phyloP scores from a whole-genome alignment of 2,888 invertebrate species.

The Tenthredo distinguenda region DNA sequence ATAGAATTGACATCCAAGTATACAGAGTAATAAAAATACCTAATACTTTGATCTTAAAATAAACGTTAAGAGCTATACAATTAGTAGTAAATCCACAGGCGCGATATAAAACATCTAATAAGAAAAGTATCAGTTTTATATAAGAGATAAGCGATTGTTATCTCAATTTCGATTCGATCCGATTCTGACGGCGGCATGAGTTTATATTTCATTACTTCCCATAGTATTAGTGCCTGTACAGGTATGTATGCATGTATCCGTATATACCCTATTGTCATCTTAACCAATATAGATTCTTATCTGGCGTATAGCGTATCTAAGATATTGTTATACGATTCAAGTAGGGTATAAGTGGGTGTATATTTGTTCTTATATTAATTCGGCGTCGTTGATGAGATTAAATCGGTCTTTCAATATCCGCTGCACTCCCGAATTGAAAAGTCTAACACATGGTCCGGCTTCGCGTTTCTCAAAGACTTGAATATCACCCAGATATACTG shows the following conservation, averaged over 20 bases:
- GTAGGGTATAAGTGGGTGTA: not conserved
- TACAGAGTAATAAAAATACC: not conserved
- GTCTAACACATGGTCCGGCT: not conserved
- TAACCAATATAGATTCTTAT: constrained; percentile 22
- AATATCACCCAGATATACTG: not conserved
- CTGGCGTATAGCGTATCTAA: not conserved
- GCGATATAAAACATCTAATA: not conserved
- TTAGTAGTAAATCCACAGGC: not conserved
- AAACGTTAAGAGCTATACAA: not conserved
- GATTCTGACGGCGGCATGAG: not conserved
- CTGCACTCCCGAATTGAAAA: not conserved
- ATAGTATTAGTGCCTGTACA: not conserved
- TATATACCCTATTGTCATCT: not conserved
- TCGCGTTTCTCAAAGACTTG: not conserved
- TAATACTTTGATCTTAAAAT: constrained; percentile 3
- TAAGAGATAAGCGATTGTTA: constrained; percentile 14
- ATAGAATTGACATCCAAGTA: not conserved
- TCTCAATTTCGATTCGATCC: not conserved
- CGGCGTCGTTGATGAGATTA: not conserved
- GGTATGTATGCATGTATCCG: not conserved
- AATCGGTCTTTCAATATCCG: not conserved
- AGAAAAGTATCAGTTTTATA: not conserved
- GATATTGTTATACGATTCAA: not conserved
- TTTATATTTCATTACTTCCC: not conserved
- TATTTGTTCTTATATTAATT: not conserved